Percentiles rank a stretch among this genome's conserved stretches.
These are phyloP conservation scores for Homalodisca vitripennis DNA, from an alignment of 1,140 invertebrate species.

Conservation along the genomic window DNA sequence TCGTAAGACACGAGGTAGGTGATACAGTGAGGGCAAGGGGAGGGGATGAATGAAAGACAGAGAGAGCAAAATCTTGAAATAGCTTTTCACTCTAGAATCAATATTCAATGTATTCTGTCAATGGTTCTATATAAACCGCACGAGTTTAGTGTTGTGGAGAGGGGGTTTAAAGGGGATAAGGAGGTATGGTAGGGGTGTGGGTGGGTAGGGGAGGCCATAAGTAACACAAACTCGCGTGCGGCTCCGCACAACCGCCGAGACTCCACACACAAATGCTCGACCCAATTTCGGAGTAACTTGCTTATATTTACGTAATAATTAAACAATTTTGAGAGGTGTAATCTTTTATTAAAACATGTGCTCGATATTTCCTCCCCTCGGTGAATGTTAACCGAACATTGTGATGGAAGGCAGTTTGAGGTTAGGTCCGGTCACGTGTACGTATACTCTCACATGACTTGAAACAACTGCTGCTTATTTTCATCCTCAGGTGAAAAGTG, in stretches of 20 bases:
- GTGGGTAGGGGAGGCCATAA: constrained; percentile 1
- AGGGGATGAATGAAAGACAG: background rate
- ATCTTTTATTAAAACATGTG: background rate
- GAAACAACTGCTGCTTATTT: background rate
- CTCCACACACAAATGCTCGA: background rate
- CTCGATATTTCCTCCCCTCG: background rate
- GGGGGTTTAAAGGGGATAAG: background rate
- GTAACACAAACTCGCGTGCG: background rate
- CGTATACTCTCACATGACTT: background rate
- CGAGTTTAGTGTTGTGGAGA: constrained; percentile 14
- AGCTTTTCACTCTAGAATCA: background rate
- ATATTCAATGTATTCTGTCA: constrained; percentile 10
- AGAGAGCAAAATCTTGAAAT: constrained; percentile 6
- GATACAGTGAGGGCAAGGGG: too few species aligned
- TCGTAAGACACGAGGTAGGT: too few species aligned
- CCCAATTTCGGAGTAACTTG: background rate
- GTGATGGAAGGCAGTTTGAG: background rate
- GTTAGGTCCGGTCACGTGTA: background rate
- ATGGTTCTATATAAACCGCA: constrained; percentile 3
- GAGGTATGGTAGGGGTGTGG: background rate
- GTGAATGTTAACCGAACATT: too few species aligned
- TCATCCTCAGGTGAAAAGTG: too few species aligned
- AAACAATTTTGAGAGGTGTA: background rate
- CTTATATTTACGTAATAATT: too few species aligned
- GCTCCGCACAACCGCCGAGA: background rate